A percentile compares a stretch with the other conserved stretches of the same genome.
Conservation (phyloP, 2,113 vertebrate species). For the Micronycteris hirsuta region DNA sequence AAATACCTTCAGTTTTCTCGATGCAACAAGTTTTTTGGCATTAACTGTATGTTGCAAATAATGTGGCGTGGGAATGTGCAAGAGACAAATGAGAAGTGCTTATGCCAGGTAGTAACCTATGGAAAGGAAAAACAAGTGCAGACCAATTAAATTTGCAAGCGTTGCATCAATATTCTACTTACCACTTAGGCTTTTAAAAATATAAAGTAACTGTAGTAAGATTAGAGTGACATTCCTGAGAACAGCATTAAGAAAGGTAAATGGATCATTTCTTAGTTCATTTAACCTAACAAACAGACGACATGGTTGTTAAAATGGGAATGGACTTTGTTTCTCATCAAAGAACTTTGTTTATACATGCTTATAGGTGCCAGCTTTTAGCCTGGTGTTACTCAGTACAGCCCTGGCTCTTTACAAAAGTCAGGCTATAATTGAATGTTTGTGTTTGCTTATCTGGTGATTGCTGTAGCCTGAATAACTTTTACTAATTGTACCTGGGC, state of each 20-base stretch:
- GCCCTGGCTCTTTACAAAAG: background rate
- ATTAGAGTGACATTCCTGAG: background rate
- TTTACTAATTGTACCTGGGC: background rate
- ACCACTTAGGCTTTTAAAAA: background rate
- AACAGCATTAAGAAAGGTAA: background rate
- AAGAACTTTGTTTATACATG: background rate
- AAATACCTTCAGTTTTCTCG: slow-evolving; percentile 52
- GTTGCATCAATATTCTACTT: background rate
- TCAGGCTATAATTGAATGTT: background rate
- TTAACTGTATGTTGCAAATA: background rate
- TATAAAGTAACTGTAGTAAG: background rate
- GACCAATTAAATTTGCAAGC: slow-evolving; percentile 11
- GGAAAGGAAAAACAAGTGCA: slow-evolving; percentile 10
- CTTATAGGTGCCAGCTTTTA: background rate
- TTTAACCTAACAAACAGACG: background rate
- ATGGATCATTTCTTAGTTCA: background rate
- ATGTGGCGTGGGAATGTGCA: background rate
- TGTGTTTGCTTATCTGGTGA: background rate
- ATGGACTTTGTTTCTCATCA: background rate
- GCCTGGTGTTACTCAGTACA: background rate
- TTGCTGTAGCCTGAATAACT: background rate
- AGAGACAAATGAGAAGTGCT: slow-evolving; percentile 5
- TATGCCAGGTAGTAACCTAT: background rate
- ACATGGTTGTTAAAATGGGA: background rate
- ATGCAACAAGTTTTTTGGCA: slow-evolving; percentile 40